Evolutionary conservation across 2,113 vertebrate species (phyloP).

Genomic region (Nesogale talazaci): DNA sequence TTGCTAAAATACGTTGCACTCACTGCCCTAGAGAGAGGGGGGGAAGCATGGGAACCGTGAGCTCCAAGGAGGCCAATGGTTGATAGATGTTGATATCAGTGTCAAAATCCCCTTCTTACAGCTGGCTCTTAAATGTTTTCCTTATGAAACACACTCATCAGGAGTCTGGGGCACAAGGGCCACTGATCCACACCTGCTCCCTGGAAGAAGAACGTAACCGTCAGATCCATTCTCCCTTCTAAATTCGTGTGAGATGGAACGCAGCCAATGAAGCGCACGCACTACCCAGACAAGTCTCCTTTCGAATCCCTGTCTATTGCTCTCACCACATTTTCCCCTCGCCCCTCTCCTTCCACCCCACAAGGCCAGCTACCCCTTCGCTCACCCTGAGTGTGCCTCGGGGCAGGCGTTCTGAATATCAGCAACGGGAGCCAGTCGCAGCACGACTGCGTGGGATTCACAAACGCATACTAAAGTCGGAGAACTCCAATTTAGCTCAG

Average conservation of each 20-base stretch:
- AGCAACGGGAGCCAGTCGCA: neutral
- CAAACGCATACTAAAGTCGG: neutral
- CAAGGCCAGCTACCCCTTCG: neutral
- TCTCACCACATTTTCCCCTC: neutral
- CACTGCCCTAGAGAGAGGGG: neutral
- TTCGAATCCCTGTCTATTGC: neutral
- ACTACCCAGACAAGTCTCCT: neutral
- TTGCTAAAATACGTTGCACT: neutral
- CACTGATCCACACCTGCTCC: neutral
- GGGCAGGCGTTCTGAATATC: neutral
- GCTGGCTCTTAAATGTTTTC: neutral
- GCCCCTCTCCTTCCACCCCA: neutral
- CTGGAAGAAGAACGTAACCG: neutral
- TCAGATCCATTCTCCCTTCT: neutral
- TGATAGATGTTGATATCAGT: neutral
- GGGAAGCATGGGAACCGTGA: neutral
- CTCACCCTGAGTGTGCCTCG: neutral
- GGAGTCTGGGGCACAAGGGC: neutral
- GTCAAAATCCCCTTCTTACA: neutral
- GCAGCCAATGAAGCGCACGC: neutral
- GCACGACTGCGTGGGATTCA: neutral
- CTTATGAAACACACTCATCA: neutral
- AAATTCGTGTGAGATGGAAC: neutral
- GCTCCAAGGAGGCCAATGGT: neutral
- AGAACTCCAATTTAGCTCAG: neutral